Percentiles rank a stretch among this genome's conserved stretches.
phyloP scores from a whole-genome alignment of 2,113 vertebrate genomes.

The Orycteropus afer region DNA sequence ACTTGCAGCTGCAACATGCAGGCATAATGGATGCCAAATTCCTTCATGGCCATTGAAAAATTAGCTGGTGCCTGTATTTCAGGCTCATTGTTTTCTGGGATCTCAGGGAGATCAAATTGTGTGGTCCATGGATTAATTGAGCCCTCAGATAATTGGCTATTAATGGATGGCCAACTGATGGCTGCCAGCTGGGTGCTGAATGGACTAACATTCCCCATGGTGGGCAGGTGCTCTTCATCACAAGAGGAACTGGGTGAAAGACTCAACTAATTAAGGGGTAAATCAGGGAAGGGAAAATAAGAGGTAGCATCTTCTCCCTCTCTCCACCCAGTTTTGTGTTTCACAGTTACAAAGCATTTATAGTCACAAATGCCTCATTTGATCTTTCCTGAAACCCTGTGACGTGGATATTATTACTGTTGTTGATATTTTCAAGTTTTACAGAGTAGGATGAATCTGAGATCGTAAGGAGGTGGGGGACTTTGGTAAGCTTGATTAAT shows the following conservation, averaged over 20 bases:
- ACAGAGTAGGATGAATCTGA: neutral
- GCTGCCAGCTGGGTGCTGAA: constrained; percentile 71
- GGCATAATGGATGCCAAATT: constrained; percentile 55
- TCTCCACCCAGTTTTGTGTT: neutral
- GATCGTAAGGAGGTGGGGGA: neutral
- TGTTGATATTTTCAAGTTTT: neutral
- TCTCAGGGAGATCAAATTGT: constrained; percentile 27
- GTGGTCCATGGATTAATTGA: constrained; percentile 69
- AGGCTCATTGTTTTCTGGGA: constrained; percentile 68
- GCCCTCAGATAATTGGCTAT: constrained; percentile 74
- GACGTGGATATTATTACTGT: neutral
- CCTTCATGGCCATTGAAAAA: constrained; percentile 73
- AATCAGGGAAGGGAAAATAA: neutral
- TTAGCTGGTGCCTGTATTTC: constrained; percentile 59
- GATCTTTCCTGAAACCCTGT: neutral
- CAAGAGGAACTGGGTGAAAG: constrained; percentile 21
- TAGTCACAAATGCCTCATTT: neutral
- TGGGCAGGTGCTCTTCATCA: constrained; percentile 57
- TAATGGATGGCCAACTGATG: constrained; percentile 71
- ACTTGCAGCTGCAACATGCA: constrained; percentile 66
- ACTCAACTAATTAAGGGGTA: constrained; percentile 32
- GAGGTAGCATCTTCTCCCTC: neutral
- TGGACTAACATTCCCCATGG: constrained; percentile 14
- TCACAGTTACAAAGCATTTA: constrained; percentile 26
- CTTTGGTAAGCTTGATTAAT: neutral